A percentile compares a stretch with the other conserved stretches of the same genome.
phyloP scores from a whole-genome alignment of 2,797 vertebrate genomes.

The Euthynnus affinis region DNA sequence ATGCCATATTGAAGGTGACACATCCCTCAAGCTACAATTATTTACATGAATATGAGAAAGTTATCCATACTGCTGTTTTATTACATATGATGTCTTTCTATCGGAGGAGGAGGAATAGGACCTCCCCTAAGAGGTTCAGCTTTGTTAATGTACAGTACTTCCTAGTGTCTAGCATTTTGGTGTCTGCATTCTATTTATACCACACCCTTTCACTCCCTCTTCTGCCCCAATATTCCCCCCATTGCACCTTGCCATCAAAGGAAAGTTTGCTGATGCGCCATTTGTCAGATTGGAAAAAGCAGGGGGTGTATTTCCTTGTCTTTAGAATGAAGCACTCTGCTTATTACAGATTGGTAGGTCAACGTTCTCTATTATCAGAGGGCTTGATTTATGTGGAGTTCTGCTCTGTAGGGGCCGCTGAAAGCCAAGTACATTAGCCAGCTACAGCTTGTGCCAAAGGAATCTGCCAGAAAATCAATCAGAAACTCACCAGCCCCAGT shows the following conservation, averaged over 20 bases:
- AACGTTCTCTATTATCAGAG: slow-evolving; percentile 78
- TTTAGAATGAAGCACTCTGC: slow-evolving; percentile 72
- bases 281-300: slow-evolving; percentile 64
- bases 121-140: neutral
- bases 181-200: slow-evolving; percentile 15
- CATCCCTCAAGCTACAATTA: slow-evolving; percentile 17
- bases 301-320: slow-evolving; percentile 52
- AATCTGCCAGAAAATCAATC: slow-evolving; percentile 85
- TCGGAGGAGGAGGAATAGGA: slow-evolving; percentile 13
- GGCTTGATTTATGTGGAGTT: slow-evolving; percentile 77
- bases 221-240: neutral
- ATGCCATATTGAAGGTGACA: slow-evolving; percentile 13
- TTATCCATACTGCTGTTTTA: slow-evolving; percentile 21
- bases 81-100: slow-evolving; percentile 9
- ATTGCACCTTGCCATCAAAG: slow-evolving; percentile 33
- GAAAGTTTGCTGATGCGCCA: slow-evolving; percentile 41
- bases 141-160: neutral
- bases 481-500: slow-evolving; percentile 59
- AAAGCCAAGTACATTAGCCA: slow-evolving; percentile 82
- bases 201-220: slow-evolving; percentile 3
- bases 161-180: neutral
- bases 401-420: slow-evolving; percentile 71
- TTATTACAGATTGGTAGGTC: slow-evolving; percentile 85
- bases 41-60: slow-evolving; percentile 10
- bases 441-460: slow-evolving; percentile 76